Evolutionary conservation across 2,888 invertebrate species (phyloP).

Genomic region (Halictus ligatus): DNA sequence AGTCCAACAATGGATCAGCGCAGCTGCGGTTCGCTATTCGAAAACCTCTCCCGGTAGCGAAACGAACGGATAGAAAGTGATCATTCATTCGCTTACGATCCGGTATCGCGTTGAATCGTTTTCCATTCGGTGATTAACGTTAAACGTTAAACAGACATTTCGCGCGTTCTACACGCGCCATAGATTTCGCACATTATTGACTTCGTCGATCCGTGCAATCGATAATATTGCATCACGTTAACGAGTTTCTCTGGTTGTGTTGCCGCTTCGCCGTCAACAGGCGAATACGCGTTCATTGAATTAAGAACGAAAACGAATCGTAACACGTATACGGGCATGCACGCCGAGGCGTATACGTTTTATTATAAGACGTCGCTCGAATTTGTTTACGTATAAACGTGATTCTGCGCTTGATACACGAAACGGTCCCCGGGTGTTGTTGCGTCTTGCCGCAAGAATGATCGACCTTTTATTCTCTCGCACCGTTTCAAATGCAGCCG

Average conservation of each 20-base stretch:
- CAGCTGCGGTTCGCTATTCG: conserved; percentile 51
- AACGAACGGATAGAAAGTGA: conserved; percentile 43
- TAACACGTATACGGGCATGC: background rate
- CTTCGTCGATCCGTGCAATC: conserved; percentile 63
- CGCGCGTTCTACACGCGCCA: conserved; percentile 65
- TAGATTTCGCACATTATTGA: conserved; percentile 61
- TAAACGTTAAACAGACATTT: conserved; percentile 52
- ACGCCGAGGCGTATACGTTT: conserved; percentile 2
- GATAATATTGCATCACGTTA: conserved; percentile 52
- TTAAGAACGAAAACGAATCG: conserved; percentile 27
- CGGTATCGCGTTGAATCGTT: conserved; percentile 47
- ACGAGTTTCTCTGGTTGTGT: conserved; percentile 29
- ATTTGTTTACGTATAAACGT: conserved; percentile 43
- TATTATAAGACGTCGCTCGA: conserved; percentile 29
- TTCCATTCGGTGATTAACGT: conserved; percentile 38
- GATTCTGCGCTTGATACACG: conserved; percentile 47
- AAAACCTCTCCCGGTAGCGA: conserved; percentile 60
- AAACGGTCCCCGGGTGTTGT: conserved; percentile 16
- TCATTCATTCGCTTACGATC: conserved; percentile 27
- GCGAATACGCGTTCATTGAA: conserved; percentile 13
- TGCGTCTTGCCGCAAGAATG: conserved; percentile 30
- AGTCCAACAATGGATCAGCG: conserved; percentile 57
- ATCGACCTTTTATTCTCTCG: conserved; percentile 36
- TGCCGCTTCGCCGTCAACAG: background rate
- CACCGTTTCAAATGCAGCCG: conserved; percentile 24